Base-by-base conservation (phyloP, 35 echinoderm and acorn worm genomes). In the Heliocidaris erythrogramma region DNA sequence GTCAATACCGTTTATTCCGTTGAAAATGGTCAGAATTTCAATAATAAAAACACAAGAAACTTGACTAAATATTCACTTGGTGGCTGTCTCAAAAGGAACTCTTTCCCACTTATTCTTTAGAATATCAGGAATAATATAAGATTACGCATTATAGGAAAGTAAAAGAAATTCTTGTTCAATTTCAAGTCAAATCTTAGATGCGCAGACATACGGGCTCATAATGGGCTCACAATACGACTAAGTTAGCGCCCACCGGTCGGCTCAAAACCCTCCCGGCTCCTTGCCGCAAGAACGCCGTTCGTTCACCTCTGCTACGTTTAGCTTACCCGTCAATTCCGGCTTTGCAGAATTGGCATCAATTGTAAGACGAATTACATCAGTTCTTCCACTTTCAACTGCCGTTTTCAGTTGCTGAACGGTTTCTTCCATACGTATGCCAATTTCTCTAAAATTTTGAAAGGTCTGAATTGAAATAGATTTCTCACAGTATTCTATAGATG, bases 361-460 rank as follows among this genome's bases (percentile, higher is more conserved):
- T 88, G 86, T 29, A 88, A 88, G 86, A 88, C 86, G 86, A 88
- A 88, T 88, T 12, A 88, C 86, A 88, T 88, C 86, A 7, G 86
- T 88, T 88, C 86, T 32, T 32, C 86, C 86, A 88, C 86, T 88
- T 88, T 88, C 86, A 42, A 88, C 86, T 42, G 86, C 86, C 27
- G 30, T 31, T 48, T 48, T 32, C 2, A 88, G 6, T 88, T 88
- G 86, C 30, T 88, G 86, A 42, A 88, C 10, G 21, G 86, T 88
- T 88, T 48, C 86, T 35, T 88, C 86, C 86, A 88, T 88, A 69
- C 60, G 60, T 0, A 5, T 21, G 6, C 6, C 5, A 69, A 69
- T 24, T 69, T 24, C 16, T 69, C 60, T 69, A 10, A 52, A 52
- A 0, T 52, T 10, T 10, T 52, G 8, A 52, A 52, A 52, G 49